Percentiles rank a stretch among this genome's conserved stretches.
Conservation (phyloP, 2,888 invertebrate genomes). For the Idaea aversata region DNA sequence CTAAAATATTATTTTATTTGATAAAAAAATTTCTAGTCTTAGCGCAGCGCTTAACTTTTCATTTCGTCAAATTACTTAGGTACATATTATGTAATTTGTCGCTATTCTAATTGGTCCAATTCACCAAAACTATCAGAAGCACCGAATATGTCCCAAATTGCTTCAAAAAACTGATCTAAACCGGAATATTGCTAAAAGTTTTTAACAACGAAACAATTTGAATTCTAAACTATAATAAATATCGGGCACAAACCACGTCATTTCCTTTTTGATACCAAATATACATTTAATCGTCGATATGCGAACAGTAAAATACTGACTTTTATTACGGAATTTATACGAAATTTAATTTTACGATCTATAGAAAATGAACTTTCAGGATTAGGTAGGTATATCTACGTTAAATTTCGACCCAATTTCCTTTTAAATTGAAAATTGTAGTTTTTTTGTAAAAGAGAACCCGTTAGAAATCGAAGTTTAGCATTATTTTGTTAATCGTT, state of each 20-base stretch:
- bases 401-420: too few relatives aligned
- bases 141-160: neutral
- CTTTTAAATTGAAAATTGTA: too few relatives aligned
- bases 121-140: neutral
- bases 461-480: too few relatives aligned
- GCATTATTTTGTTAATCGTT: too few relatives aligned
- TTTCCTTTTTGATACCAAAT: conserved; percentile 27
- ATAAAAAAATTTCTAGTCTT: too few relatives aligned
- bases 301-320: conserved; percentile 29
- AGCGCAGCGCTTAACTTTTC: too few relatives aligned
- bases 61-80: too few relatives aligned
- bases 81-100: too few relatives aligned
- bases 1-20: too few relatives aligned
- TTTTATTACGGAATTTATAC: conserved; percentile 12
- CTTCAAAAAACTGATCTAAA: neutral
- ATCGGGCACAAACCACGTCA: conserved; percentile 22
- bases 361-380: neutral
- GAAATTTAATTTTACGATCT: neutral
- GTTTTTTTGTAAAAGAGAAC: too few relatives aligned
- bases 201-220: neutral
- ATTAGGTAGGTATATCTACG: too few relatives aligned
- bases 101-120: too few relatives aligned
- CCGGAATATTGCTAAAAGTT: neutral
- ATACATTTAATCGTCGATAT: neutral
- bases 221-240: conserved; percentile 4